phyloP scores from a whole-genome alignment of 2,888 invertebrate genomes.

The Eurytoma californica region DNA sequence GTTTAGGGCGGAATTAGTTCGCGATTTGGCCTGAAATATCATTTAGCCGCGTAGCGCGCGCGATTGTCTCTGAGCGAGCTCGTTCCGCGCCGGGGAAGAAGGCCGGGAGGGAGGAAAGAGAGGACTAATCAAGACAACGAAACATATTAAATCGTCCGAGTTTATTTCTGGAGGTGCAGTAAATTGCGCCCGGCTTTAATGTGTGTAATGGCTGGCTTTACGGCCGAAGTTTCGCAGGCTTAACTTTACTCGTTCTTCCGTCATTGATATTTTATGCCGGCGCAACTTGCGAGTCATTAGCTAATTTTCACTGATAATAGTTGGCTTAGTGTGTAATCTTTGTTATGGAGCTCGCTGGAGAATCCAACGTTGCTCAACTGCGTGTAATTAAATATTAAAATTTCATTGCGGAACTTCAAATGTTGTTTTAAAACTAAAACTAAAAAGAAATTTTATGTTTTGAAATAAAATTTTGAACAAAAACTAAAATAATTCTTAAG shows the following conservation, averaged over 20 bases:
- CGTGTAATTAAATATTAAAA: too few relatives aligned
- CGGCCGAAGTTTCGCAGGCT: conserved; percentile 6
- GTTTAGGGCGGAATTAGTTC: conserved; percentile 3
- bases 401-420: too few relatives aligned
- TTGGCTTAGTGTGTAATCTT: too few relatives aligned
- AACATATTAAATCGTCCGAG: conserved; percentile 22
- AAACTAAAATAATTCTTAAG: too few relatives aligned
- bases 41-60: background rate
- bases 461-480: too few relatives aligned
- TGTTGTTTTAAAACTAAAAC: background rate
- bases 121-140: conserved; percentile 2
- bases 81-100: background rate
- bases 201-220: conserved; percentile 27
- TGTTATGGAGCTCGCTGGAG: too few relatives aligned
- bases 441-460: background rate
- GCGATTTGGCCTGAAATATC: background rate
- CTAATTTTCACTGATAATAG: too few relatives aligned
- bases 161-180: conserved; percentile 9
- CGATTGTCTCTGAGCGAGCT: background rate
- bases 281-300: too few relatives aligned
- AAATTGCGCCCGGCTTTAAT: background rate
- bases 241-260: conserved; percentile 1
- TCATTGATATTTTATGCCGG: too few relatives aligned
- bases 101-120: background rate
- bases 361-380: too few relatives aligned